Conservation (phyloP, 2,888 invertebrate genomes). For the Dryobotodes eremita region DNA sequence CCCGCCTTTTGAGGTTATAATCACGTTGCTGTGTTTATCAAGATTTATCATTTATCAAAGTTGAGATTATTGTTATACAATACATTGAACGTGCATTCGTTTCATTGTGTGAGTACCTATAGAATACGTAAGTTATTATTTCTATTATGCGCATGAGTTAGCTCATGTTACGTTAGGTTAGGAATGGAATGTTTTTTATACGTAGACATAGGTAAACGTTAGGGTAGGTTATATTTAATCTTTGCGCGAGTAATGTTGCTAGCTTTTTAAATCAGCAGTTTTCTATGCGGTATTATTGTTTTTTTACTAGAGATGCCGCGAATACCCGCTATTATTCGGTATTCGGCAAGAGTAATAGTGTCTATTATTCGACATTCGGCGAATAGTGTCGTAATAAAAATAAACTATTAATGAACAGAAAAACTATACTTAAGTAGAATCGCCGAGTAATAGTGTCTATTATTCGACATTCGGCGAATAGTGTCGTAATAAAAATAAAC, state of each 20-base stretch:
- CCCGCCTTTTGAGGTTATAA: constrained; percentile 50
- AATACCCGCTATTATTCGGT: no score
- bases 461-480: no score
- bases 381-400: no score
- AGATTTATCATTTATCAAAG: constrained; percentile 11
- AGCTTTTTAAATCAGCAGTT: background rate
- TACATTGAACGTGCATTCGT: background rate
- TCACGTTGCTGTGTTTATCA: constrained; percentile 35
- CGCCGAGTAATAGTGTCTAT: no score
- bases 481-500: no score
- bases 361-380: no score
- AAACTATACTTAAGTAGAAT: no score
- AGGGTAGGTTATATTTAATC: constrained; percentile 6
- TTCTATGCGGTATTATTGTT: background rate
- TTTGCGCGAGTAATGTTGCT: constrained; percentile 31
- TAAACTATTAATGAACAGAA: no score
- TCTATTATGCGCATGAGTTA: background rate
- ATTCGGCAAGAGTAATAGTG: no score
- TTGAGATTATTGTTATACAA: constrained; percentile 16
- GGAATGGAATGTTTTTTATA: background rate
- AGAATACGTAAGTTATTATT: background rate
- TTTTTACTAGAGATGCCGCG: background rate
- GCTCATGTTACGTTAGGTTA: constrained; percentile 7
- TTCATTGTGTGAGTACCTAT: background rate
- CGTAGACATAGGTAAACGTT: constrained; percentile 41